Evolutionary conservation across 2,888 invertebrate species (phyloP).

Genomic region (Aleiodes alternator): DNA sequence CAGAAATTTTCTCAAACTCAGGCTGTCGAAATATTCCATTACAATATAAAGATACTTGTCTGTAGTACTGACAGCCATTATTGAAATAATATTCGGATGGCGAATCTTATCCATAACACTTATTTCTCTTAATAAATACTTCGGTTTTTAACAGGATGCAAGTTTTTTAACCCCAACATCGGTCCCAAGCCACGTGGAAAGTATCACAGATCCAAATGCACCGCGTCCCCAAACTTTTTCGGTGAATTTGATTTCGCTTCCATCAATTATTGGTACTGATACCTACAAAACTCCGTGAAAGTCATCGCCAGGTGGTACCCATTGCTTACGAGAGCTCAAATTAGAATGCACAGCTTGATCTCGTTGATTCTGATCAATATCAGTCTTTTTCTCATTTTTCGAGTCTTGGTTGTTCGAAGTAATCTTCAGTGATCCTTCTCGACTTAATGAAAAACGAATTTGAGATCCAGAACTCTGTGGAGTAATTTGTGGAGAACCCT

Average conservation of each 20-base stretch:
- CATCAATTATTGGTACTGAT: neutral
- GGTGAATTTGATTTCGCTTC: neutral
- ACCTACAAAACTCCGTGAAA: no score
- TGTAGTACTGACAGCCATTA: neutral
- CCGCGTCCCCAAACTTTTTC: neutral
- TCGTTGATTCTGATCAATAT: no score
- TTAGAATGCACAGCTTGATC: no score
- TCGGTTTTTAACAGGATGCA: neutral
- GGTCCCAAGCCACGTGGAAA: neutral
- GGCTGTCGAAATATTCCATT: neutral
- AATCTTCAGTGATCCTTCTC: no score
- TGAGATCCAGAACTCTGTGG: no score
- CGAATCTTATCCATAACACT: neutral
- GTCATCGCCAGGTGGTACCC: no score
- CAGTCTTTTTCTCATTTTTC: no score
- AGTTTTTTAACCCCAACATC: neutral
- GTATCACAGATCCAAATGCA: neutral
- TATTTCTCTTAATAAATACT: neutral
- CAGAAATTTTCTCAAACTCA: neutral
- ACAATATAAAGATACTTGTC: neutral
- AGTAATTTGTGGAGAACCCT: no score
- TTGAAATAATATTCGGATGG: neutral
- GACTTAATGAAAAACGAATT: no score
- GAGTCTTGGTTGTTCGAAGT: no score
- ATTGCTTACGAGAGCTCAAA: no score